Conservation (phyloP, 2,888 invertebrate species). For the Myathropa florea region DNA sequence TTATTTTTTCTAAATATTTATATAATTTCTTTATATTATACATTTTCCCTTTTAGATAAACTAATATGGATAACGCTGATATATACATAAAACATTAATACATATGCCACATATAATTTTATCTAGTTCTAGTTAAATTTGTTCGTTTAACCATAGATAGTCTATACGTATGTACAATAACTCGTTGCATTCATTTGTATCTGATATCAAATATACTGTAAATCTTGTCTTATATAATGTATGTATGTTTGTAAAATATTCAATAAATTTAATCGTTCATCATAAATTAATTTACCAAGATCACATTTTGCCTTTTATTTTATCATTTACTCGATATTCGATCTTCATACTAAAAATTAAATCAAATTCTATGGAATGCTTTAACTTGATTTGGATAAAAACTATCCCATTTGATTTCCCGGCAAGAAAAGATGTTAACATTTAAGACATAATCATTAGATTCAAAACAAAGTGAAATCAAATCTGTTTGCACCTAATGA, state of each 20-base stretch:
- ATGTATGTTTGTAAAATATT: constrained; percentile 66
- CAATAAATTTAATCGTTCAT: constrained; percentile 67
- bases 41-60: constrained; percentile 36
- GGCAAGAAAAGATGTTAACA: too few species aligned
- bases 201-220: constrained; percentile 67
- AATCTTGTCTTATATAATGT: constrained; percentile 59
- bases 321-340: background rate
- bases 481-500: too few species aligned
- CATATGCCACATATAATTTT: constrained; percentile 63
- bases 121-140: constrained; percentile 60
- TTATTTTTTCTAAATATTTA: background rate
- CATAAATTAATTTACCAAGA: background rate
- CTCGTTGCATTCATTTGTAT: constrained; percentile 69
- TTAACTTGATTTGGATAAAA: too few species aligned
- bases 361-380: too few species aligned
- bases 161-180: constrained; percentile 67
- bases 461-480: too few species aligned
- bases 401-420: too few species aligned
- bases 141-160: constrained; percentile 65
- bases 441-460: too few species aligned
- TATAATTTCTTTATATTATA: background rate
- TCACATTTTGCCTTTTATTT: background rate
- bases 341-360: too few species aligned
- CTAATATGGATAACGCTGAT: constrained; percentile 43
- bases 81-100: constrained; percentile 46